Evolutionary conservation across 2,113 vertebrate genomes (phyloP).

Genomic region (Corythoichthys intestinalis): DNA sequence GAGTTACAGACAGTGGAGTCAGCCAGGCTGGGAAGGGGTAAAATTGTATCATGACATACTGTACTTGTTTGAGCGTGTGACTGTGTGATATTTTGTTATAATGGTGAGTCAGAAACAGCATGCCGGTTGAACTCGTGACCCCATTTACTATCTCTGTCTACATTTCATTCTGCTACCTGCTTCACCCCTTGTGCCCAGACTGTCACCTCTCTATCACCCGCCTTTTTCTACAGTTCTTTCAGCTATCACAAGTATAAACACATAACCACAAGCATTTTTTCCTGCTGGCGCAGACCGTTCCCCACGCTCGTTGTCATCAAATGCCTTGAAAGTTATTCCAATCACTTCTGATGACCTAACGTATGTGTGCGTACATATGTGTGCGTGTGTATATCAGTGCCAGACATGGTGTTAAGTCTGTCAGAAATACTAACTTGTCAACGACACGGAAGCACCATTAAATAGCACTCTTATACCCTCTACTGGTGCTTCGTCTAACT

Average conservation of each 20-base stretch:
- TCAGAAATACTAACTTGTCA: constrained; percentile 8
- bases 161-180: constrained; percentile 42
- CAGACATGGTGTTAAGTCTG: constrained; percentile 18
- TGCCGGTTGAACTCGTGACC: constrained; percentile 54
- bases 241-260: constrained; percentile 65
- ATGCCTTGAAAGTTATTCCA: constrained; percentile 70
- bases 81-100: constrained; percentile 58
- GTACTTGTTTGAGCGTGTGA: constrained; percentile 41
- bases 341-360: constrained; percentile 50
- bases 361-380: constrained; percentile 11
- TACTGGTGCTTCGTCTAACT: constrained; percentile 18
- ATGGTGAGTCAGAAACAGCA: constrained; percentile 63
- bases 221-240: background rate
- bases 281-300: constrained; percentile 44
- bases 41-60: constrained; percentile 54
- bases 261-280: constrained; percentile 65
- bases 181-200: constrained; percentile 28
- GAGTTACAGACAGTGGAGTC: constrained; percentile 26
- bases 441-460: background rate
- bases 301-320: constrained; percentile 34
- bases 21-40: constrained; percentile 50
- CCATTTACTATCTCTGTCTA: constrained; percentile 58
- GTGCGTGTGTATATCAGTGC: constrained; percentile 17
- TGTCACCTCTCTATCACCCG: constrained; percentile 12
- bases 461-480: constrained; percentile 25